These are phyloP conservation scores for Ahaetulla prasina DNA, from an alignment of 2,113 vertebrate species.

Conservation along the genomic window DNA sequence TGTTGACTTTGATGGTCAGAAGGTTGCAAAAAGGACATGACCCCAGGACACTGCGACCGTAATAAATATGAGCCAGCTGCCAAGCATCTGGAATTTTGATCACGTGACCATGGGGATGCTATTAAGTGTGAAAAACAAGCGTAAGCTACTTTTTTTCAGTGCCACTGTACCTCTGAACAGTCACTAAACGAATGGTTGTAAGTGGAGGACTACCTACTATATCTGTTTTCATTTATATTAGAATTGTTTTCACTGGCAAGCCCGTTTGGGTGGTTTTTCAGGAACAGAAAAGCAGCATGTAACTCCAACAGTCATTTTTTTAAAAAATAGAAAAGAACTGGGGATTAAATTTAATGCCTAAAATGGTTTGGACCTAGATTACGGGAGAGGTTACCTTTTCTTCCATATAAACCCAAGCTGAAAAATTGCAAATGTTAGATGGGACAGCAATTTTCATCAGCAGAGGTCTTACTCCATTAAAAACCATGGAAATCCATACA, in stretches of 20 bases:
- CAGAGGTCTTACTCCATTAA: background rate
- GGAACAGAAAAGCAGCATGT: background rate
- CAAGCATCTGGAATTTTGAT: background rate
- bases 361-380: background rate
- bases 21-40: background rate
- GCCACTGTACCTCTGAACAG: background rate
- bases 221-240: background rate
- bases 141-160: background rate
- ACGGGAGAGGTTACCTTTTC: background rate
- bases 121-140: background rate
- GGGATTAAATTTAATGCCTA: background rate
- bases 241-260: background rate
- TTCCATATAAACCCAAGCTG: background rate
- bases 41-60: background rate
- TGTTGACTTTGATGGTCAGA: background rate
- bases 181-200: background rate
- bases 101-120: background rate
- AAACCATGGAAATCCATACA: background rate
- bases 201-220: background rate
- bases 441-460: background rate
- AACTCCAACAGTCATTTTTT: background rate
- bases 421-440: background rate
- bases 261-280: background rate
- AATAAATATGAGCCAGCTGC: background rate
- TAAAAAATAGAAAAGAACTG: background rate